A percentile compares a stretch with the other conserved stretches of the same genome.
Evolutionary conservation across 2,797 vertebrate species (phyloP).

Genomic region (Tauraco hartlaubi): DNA sequence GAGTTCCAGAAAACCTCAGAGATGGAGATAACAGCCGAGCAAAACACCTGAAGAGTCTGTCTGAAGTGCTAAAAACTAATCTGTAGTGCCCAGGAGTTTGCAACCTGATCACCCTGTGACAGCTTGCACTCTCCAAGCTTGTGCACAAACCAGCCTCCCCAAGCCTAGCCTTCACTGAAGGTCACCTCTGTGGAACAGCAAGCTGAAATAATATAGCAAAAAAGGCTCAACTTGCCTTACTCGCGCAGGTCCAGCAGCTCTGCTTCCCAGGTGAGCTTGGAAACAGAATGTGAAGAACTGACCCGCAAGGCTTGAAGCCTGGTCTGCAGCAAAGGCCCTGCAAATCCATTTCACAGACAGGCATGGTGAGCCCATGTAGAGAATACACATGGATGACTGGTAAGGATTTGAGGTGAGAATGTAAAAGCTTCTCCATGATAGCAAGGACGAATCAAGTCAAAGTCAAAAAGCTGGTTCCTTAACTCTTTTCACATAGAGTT

Average conservation of each 20-base stretch:
- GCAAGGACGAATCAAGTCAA: neutral
- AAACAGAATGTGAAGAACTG: neutral
- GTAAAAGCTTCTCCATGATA: neutral
- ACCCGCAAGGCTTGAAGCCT: neutral
- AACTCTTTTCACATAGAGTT: neutral
- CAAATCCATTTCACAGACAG: neutral
- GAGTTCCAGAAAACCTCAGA: neutral
- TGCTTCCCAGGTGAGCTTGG: neutral
- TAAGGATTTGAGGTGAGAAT: neutral
- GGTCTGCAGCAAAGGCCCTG: neutral
- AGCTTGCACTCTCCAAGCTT: neutral
- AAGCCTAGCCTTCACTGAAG: neutral
- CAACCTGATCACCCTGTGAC: slow-evolving; percentile 7
- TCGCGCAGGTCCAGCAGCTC: accelerated
- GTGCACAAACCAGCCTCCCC: neutral
- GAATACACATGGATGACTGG: neutral
- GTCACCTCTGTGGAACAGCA: neutral
- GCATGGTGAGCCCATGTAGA: neutral
- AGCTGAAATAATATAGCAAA: neutral
- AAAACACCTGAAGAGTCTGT: neutral
- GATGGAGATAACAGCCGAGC: neutral
- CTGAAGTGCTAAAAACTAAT: slow-evolving; percentile 47
- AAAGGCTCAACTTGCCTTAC: neutral
- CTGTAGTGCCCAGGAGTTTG: neutral
- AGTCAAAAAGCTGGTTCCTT: neutral